These are phyloP conservation scores for Anadara kagoshimensis DNA, from an alignment of 1,140 invertebrate species.

Conservation along the genomic window DNA sequence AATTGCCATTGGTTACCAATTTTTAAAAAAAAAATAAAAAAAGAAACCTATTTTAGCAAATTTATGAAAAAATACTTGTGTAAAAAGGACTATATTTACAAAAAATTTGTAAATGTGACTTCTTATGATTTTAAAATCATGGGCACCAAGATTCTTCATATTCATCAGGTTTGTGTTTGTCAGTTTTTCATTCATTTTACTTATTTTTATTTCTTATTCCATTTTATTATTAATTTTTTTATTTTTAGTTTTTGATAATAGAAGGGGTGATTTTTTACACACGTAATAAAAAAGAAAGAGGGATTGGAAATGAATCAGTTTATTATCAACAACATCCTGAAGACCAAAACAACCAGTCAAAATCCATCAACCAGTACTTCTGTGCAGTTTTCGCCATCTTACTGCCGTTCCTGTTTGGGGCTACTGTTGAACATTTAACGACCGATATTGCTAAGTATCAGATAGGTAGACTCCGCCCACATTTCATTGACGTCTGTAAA, in stretches of 20 bases:
- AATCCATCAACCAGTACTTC: constrained; percentile 21
- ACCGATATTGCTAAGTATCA: constrained; percentile 37
- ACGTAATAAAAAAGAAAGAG: background rate
- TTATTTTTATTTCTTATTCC: background rate
- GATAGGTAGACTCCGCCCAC: constrained; percentile 34
- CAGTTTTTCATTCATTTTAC: no score
- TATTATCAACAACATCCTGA: background rate
- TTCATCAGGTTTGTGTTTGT: no score
- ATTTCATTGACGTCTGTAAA: constrained; percentile 39
- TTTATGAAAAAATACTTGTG: no score
- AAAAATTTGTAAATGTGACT: no score
- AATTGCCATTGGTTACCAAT: no score
- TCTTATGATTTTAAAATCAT: no score
- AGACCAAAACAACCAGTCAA: background rate
- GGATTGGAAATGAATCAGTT: background rate
- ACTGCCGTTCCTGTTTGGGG: constrained; percentile 38
- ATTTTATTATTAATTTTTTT: no score
- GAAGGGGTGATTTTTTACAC: constrained; percentile 23
- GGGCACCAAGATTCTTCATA: no score
- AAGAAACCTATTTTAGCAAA: no score
- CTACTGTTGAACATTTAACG: constrained; percentile 21
- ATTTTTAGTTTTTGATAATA: constrained; percentile 40
- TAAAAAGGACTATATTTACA: no score
- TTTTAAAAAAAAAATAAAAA: no score
- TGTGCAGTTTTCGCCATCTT: constrained; percentile 16